A percentile compares a stretch with the other conserved stretches of the same genome.
These are phyloP conservation scores for Mellilla xanthometata DNA, from an alignment of 2,888 invertebrate genomes.

Conservation along the genomic window DNA sequence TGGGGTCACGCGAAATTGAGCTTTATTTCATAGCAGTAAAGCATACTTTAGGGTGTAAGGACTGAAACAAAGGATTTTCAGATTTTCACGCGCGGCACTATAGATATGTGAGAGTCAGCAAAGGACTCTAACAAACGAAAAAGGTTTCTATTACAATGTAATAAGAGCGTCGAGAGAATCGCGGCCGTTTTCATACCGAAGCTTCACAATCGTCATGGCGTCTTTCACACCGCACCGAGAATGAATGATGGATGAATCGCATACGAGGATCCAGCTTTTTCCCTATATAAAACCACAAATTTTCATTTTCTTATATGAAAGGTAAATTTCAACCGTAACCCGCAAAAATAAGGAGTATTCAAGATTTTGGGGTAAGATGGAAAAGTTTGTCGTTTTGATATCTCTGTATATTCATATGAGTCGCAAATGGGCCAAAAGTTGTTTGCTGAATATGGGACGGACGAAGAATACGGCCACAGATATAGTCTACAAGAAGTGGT, in stretches of 20 bases:
- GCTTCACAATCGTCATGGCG: constrained; percentile 70
- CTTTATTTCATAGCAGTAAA: background rate
- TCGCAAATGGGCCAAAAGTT: constrained; percentile 72
- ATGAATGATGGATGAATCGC: constrained; percentile 77
- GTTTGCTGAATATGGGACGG: constrained; percentile 58
- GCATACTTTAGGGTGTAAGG: background rate
- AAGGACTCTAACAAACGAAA: constrained; percentile 47
- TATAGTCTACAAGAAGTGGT: constrained; percentile 12
- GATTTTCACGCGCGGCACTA: constrained; percentile 43
- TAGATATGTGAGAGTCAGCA: constrained; percentile 45
- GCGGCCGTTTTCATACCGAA: constrained; percentile 37
- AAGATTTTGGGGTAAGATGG: background rate
- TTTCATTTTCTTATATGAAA: constrained; percentile 22
- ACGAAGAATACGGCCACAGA: constrained; percentile 36
- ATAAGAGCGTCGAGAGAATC: constrained; percentile 43
- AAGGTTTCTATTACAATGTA: constrained; percentile 46
- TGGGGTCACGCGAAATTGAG: background rate
- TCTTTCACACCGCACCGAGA: constrained; percentile 66
- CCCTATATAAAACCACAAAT: constrained; percentile 48
- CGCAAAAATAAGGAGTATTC: constrained; percentile 2
- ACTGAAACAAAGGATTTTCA: constrained; percentile 24
- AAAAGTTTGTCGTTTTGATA: constrained; percentile 44
- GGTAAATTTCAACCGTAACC: constrained; percentile 37
- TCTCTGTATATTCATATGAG: constrained; percentile 60
- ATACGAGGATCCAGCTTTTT: constrained; percentile 65